A percentile compares a stretch with the other conserved stretches of the same genome.
Evolutionary conservation across 2,113 vertebrate species (phyloP).

Genomic region (Notarius lentiginosus): DNA sequence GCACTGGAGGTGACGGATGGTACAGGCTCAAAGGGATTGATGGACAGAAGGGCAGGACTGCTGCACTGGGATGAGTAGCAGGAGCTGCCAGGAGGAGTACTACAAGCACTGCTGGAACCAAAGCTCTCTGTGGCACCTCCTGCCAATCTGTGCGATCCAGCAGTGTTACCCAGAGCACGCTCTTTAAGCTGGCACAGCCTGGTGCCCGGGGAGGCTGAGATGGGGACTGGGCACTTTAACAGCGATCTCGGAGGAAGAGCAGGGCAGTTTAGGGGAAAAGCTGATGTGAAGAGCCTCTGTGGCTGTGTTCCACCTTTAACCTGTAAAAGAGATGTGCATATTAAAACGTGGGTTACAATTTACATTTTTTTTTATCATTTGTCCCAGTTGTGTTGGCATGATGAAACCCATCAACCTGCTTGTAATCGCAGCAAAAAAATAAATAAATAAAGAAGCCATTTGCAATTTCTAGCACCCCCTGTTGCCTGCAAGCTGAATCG

Average conservation of each 20-base stretch:
- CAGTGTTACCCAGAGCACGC: conserved; percentile 52
- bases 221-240: conserved; percentile 50
- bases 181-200: conserved; percentile 57
- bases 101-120: conserved; percentile 48
- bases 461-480: neutral
- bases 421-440: neutral
- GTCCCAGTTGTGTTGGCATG: too few relatives aligned
- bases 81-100: conserved; percentile 63
- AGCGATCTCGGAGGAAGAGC: conserved; percentile 50
- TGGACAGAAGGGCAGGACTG: conserved; percentile 48
- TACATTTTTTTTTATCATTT: neutral
- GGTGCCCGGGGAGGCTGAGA: conserved; percentile 40
- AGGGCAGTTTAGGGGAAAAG: conserved; percentile 61
- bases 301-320: conserved; percentile 71
- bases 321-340: conserved; percentile 59
- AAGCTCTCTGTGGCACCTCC: conserved; percentile 46
- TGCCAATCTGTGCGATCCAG: conserved; percentile 30
- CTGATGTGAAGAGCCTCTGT: conserved; percentile 56
- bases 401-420: neutral
- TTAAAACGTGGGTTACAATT: neutral
- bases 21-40: conserved; percentile 41
- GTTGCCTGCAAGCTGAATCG: neutral
- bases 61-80: conserved; percentile 58
- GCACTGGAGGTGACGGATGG: conserved; percentile 6
- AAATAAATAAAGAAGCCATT: neutral